These are phyloP conservation scores for Dryobates pubescens DNA, from an alignment of 2,797 vertebrate genomes.

Conservation along the genomic window DNA sequence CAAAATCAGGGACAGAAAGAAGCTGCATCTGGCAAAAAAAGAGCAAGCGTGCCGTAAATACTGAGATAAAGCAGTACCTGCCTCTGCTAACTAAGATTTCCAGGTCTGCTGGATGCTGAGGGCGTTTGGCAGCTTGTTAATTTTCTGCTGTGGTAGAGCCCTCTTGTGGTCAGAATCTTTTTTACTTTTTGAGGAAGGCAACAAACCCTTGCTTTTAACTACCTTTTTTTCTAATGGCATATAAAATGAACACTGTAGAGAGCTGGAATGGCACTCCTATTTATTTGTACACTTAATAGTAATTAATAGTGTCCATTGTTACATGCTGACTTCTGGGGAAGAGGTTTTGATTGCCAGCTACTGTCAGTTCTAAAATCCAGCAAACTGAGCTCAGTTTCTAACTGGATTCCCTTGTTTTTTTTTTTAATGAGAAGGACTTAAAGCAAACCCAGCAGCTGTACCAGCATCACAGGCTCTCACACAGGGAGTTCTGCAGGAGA, in stretches of 20 bases:
- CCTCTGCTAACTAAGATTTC: background rate
- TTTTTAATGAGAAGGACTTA: background rate
- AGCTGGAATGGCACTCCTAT: background rate
- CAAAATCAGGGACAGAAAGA: background rate
- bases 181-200: background rate
- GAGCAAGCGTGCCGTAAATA: background rate
- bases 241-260: background rate
- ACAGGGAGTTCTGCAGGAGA: background rate
- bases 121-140: background rate
- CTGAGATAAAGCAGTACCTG: background rate
- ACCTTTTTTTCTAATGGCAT: background rate
- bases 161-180: conserved; percentile 58
- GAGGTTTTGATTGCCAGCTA: background rate
- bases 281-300: background rate
- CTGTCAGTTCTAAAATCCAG: background rate
- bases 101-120: background rate
- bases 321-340: background rate
- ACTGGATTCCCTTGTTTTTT: background rate
- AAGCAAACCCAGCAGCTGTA: background rate
- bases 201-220: background rate
- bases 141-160: conserved; percentile 36
- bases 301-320: background rate
- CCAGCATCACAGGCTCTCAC: background rate
- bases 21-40: background rate
- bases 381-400: background rate